Base-by-base conservation (phyloP, 2,888 invertebrate species). In the Drosophila paramelanica region DNA sequence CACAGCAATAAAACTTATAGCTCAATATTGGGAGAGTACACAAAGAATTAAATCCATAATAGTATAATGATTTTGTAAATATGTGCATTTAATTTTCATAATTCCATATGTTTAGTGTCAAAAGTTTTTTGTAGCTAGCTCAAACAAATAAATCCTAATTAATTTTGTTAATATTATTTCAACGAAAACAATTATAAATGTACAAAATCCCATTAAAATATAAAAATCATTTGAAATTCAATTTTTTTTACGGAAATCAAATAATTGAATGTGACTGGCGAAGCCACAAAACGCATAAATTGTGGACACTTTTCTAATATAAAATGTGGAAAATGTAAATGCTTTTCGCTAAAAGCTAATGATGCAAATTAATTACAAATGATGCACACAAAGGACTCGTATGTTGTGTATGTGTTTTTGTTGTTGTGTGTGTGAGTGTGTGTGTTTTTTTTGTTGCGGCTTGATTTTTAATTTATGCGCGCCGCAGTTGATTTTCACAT, bases 401-500 rank as follows among this genome's bases (percentile, higher is more conserved):
- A 51, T 39, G 17, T 36, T 50, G 49, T 23, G 14, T 50, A 14
- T 41, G 25, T 53, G 38, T 33, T 51, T 59, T 23, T 52, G 25
- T 53, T 17, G 49, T 20, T 50, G 11, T 43, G 17, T 17, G 17
- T 17, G 17, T 17, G 17, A 1, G 17, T 17, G 17, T 17, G 17
- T 17, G 17, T 59, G 51, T 51, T 57, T 64, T 64, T 57, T 68
- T 47, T 47, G 60, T 36, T 77, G 74, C 49, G 70, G 71, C 68
- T 71, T 89, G 83, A 89, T 84, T 85, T 84, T 84, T 89, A 89
- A 84, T 84, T 89, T 84, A 84, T 84, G 83, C 88, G 49, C 72
- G 81, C 89, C 83, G 85, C 83, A 84, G 83, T 89, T 84, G 89
- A 84, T 84, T 84, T 81, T 84, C 89, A 72, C 75, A 84, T 84